Evolutionary conservation across 2,888 invertebrate genomes (phyloP), one percentile per base, ranked within the genome.

Genomic region (Oegoconia quadripuncta): DNA sequence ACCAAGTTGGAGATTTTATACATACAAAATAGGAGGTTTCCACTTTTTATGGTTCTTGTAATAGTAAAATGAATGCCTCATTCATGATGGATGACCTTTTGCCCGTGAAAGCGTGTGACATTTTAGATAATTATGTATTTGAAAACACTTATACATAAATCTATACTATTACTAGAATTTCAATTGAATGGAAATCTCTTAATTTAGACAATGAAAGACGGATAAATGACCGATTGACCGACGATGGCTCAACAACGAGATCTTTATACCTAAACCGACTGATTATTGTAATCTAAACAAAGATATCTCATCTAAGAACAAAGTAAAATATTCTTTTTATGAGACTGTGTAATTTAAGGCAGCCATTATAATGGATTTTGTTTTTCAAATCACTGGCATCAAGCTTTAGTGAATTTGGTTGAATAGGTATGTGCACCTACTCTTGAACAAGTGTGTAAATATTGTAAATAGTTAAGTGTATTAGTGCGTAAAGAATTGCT

Each of bases 311-410:
- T 71, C 55, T 74, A 73, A 64, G 81, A 83, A 82, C 80, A 83
- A 83, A 72, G 65, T 53, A 64, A 61, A 66, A 68, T 75, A 78
- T 78, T 80, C 62, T 67, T 74, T 72, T 72, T 51, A 68, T 68
- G 74, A 79, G 79, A 81, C 77, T 81, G 80, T 77, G 51, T 81
- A 76, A 66, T 70, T 68, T 79, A 73, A 75, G 81, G 74, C 82
- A 80, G 79, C 80, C 74, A 73, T 35, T 42, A 22, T 20, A 30
- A 34, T 37, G 28, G 34, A 27, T 42, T 15, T 31, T 18, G 13
- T 45, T 37, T 52, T 45, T 37, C 37, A 31, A 45, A 34, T 37
- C 41, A 48, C 41, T 48, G 41, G 38, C 28, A 40, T 38, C 18
- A 35, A 37, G 34, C 38, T 46, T 38, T 46, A 44, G 39, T 41